Evolutionary conservation across 2,888 invertebrate species (phyloP).

Genomic region (Tholera decimalis): DNA sequence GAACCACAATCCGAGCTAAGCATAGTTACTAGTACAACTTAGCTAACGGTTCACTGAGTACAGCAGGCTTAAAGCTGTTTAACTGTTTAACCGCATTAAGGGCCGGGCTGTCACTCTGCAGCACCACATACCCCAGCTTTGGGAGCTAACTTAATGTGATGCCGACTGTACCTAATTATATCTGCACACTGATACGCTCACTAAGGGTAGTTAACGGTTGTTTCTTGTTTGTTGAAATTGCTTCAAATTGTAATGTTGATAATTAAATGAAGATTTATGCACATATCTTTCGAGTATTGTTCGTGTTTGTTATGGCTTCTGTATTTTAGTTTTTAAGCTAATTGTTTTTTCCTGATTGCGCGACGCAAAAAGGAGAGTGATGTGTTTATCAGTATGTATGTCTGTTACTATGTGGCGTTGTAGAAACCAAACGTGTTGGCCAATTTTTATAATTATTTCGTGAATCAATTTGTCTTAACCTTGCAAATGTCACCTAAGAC

Average conservation of each 20-base stretch:
- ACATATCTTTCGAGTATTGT: too few species aligned
- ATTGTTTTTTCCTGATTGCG: too few species aligned
- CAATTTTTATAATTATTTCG: too few species aligned
- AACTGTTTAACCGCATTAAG: conserved; percentile 68
- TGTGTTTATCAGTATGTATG: too few species aligned
- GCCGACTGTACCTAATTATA: conserved; percentile 54
- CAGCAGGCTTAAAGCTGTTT: conserved; percentile 64
- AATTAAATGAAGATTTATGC: conserved; percentile 1
- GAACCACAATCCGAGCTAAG: conserved; percentile 62
- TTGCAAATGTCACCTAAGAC: too few species aligned
- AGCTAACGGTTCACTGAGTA: conserved; percentile 56
- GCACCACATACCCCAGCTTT: conserved; percentile 46
- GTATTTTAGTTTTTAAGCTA: too few species aligned
- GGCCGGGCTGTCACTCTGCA: conserved; percentile 60
- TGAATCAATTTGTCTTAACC: too few species aligned
- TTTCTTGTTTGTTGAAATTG: conserved; percentile 31
- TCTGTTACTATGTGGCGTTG: too few species aligned
- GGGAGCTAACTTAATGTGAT: conserved; percentile 58
- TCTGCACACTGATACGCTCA: conserved; percentile 30
- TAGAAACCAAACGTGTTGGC: too few species aligned
- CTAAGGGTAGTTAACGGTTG: conserved; percentile 24
- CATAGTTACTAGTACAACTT: conserved; percentile 57
- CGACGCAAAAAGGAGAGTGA: too few species aligned
- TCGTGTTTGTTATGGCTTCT: too few species aligned
- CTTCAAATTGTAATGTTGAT: conserved; percentile 21